Evolutionary conservation across 2,797 vertebrate genomes (phyloP).

Genomic region (Basileuterus tristriatus): DNA sequence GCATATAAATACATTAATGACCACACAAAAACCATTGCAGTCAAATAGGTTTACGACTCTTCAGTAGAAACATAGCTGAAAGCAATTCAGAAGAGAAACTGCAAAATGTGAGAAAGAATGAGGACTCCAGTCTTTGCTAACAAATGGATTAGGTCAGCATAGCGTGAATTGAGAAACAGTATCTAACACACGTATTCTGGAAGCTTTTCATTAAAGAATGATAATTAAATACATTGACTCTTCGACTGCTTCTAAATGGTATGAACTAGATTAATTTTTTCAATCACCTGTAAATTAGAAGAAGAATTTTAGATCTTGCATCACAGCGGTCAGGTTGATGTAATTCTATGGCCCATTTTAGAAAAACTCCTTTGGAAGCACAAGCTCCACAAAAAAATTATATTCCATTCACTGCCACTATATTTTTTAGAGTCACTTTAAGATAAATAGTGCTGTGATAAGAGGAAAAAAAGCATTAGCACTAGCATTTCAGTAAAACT

Average conservation of each 20-base stretch:
- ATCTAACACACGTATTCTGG: background rate
- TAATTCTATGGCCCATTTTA: background rate
- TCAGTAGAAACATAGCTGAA: background rate
- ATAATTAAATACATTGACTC: background rate
- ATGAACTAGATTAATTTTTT: background rate
- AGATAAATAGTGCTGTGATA: slow-evolving; percentile 68
- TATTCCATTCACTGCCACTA: slow-evolving; percentile 1
- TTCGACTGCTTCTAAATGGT: background rate
- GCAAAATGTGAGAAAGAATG: background rate
- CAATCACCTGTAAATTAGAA: background rate
- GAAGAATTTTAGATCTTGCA: background rate
- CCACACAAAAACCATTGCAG: background rate
- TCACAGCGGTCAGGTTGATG: background rate
- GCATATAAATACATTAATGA: background rate
- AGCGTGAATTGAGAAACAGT: background rate
- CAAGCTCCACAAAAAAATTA: background rate
- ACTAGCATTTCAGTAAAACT: slow-evolving; percentile 55
- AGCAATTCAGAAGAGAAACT: background rate
- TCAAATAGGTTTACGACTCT: background rate
- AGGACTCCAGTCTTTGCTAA: background rate
- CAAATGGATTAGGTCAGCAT: background rate
- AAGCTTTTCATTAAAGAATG: background rate
- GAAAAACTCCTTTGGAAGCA: background rate
- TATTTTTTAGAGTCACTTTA: slow-evolving; percentile 45
- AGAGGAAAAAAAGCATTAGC: slow-evolving; percentile 45